These are phyloP conservation scores for Drosophila niveifrons DNA, from an alignment of 2,888 invertebrate species.

Conservation along the genomic window DNA sequence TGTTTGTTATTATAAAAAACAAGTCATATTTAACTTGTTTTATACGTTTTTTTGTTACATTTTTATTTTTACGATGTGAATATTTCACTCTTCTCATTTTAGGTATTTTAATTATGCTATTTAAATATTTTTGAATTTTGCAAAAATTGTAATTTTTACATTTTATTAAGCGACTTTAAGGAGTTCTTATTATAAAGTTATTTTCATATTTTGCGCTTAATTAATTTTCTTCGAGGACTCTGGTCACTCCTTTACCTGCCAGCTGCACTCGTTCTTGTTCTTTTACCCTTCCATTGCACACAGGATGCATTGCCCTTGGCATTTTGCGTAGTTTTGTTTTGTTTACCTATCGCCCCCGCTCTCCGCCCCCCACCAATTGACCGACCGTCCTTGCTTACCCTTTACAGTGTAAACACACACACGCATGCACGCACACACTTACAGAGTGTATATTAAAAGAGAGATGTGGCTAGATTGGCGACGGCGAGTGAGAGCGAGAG, in stretches of 20 bases:
- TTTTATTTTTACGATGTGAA: no score
- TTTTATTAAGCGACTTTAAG: no score
- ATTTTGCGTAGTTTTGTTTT: constrained; percentile 46
- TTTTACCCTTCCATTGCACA: constrained; percentile 22
- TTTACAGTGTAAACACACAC: constrained; percentile 22
- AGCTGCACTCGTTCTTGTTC: constrained; percentile 21
- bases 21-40: no score
- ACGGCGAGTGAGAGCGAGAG: constrained; percentile 14
- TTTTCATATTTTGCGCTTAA: not conserved
- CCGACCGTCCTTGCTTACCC: constrained; percentile 54
- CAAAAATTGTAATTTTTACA: no score
- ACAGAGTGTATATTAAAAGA: constrained; percentile 8
- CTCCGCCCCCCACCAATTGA: constrained; percentile 3
- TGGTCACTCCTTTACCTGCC: not conserved
- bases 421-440: constrained; percentile 23
- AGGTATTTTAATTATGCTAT: no score
- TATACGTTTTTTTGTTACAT: no score
- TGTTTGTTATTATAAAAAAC: no score
- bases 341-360: not conserved
- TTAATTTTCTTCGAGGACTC: not conserved
- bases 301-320: constrained; percentile 60
- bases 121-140: no score
- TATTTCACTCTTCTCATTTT: no score
- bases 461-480: constrained; percentile 14
- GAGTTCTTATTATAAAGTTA: no score